Base-by-base conservation (phyloP, 2,797 vertebrate genomes). In the Lagorchestes hirsutus region DNA sequence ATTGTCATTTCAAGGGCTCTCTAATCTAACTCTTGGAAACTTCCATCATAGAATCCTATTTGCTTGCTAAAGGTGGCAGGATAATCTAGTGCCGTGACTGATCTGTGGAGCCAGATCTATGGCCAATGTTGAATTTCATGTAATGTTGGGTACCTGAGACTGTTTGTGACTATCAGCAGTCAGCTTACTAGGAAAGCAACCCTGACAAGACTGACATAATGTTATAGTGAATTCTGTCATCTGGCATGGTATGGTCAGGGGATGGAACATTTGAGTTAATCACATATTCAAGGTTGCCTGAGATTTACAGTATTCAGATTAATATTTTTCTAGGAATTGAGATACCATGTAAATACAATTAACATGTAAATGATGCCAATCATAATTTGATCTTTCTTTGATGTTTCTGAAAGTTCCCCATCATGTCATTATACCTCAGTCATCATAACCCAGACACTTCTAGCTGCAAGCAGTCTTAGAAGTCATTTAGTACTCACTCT, bases 21-120 rank as follows among this genome's bases (percentile, higher is more conserved):
- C 95, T 97, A 97, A 97, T 97, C 97, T 97, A 97, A 93, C 97
- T 97, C 97, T 98, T 98, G 96, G 97, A 97, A 98, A 96, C 97
- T 92, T 92, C 98, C 97, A 28, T 95, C 92, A 82, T 4, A 40
- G 92, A 54, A 46, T 94, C 50, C 40, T 31, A 0, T 4, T 87
- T 10, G 58, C 11, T 18, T 24, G 28, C 16, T 13, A 12, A 1
- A 0, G 0, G 55, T 67, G 90, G 1, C 29, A 16, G 40, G n/a
- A 24, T 50, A 50, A 87, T 46, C 92, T 14, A 67, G 50, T 10
- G 46, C 28, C 16, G 82, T 46, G 40, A n/a, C 22, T 87, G 52
- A 29, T 56, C 11, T 0, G 0, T 0, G 29, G n/a, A 58, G 54
- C 54, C 58, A 31, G 18, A 50, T 34, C 29, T 24, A 13, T 0